Evolutionary conservation across 2,797 vertebrate genomes (phyloP), one percentile per base, ranked within the genome.

Genomic region (Octomys mimax): DNA sequence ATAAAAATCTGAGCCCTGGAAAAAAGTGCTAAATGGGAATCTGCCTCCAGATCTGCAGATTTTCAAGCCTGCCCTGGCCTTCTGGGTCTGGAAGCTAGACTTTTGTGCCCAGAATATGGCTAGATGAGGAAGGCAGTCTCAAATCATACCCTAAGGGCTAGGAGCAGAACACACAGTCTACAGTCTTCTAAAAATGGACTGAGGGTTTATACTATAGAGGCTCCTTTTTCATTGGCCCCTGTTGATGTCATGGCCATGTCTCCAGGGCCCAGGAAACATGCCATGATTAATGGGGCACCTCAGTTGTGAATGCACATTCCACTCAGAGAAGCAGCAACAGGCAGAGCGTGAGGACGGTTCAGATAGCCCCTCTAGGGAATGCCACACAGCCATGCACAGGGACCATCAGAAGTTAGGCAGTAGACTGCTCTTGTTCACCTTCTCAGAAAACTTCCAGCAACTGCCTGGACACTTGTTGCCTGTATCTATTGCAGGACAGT

Each of bases 211-310:
- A 1, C 54, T 77, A 92, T 24, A 68, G 87, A 91, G 77, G 59
- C 39, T 59, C 46, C 75, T 95, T 96, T 96, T 87, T 95, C 92
- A 96, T 87, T 97, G 97, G 96, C 80, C 86, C 75, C 85, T 92
- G 94, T 49, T 97, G 97, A 98, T 97, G 93, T 97, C 97, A 97
- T 94, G 88, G 39, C 66, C 73, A 11, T 93, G 90, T 97, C 95
- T 97, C 96, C 49, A 92, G 95, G 96, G 95, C 96, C 95, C 97
- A 97, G 96, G 97, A 98, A 97, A 97, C 95, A 92, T 94, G 86
- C 97, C 93, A 59, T 97, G 96, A 97, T 97, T 97, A 97, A 97
- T 80, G 88, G 90, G 95, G 92, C 22, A 12, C 85, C 95, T 95
- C 92, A 22, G 68, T 89, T 84, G 84, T 96, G 89, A 96, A 97